phyloP scores from a whole-genome alignment of 2,888 invertebrate species.

The Cyrtodaria siliqua region DNA sequence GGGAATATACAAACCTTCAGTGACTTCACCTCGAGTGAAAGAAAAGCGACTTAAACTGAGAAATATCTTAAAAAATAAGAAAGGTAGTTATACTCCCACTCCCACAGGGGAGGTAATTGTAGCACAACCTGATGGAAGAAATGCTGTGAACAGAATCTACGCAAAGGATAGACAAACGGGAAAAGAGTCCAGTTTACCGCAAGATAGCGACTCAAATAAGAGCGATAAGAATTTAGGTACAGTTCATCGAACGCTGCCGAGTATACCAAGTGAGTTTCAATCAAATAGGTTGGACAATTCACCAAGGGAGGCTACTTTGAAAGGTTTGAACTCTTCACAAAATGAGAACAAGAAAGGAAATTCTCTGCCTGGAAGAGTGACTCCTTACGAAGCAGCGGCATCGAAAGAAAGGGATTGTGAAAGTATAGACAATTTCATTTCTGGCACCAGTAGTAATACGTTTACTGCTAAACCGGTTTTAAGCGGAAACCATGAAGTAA shows the following conservation, averaged over 20 bases:
- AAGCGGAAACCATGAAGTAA: background rate
- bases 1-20: conserved; percentile 52
- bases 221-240: no score
- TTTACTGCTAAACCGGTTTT: conserved; percentile 37
- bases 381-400: conserved; percentile 5
- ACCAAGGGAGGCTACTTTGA: background rate
- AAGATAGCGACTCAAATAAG: no score
- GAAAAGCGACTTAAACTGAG: conserved; percentile 60
- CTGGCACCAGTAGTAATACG: conserved; percentile 7
- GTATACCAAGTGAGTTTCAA: background rate
- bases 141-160: conserved; percentile 34
- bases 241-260: no score
- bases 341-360: background rate
- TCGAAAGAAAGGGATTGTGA: conserved; percentile 10
- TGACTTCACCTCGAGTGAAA: conserved; percentile 48
- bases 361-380: background rate
- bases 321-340: background rate
- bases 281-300: background rate
- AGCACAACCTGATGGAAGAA: conserved; percentile 7
- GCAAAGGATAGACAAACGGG: conserved; percentile 23
- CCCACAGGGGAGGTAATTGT: background rate
- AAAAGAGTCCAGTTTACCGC: no score
- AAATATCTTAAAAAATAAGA: conserved; percentile 66
- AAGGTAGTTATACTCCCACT: conserved; percentile 62
- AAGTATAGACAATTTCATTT: conserved; percentile 28